Evolutionary conservation across 2,797 vertebrate genomes (phyloP).

Genomic region (Pangasius mekongensis): DNA sequence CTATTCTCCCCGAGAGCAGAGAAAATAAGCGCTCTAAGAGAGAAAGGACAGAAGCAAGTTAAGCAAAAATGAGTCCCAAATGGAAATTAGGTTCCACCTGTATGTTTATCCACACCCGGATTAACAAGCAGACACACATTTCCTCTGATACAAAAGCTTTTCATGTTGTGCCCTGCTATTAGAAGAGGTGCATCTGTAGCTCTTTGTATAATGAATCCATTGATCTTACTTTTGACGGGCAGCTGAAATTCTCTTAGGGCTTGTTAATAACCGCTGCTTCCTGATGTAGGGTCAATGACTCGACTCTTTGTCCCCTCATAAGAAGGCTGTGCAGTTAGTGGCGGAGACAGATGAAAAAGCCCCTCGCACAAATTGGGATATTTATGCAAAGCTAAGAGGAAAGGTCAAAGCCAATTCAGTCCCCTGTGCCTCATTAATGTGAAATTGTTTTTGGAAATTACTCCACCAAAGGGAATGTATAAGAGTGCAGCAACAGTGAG

Average conservation of each 20-base stretch:
- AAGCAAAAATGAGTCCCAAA: not conserved
- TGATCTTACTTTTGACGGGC: conserved; percentile 28
- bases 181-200: conserved; percentile 28
- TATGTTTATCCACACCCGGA: conserved; percentile 26
- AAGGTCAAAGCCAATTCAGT: conserved; percentile 63
- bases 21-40: conserved; percentile 2
- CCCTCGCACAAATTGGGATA: conserved; percentile 56
- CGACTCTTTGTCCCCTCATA: conserved; percentile 50
- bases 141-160: conserved; percentile 1
- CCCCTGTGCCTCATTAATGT: conserved; percentile 62
- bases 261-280: conserved; percentile 33
- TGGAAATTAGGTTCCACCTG: conserved; percentile 41
- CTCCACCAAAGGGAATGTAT: conserved; percentile 36
- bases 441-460: conserved; percentile 61
- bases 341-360: conserved; percentile 57
- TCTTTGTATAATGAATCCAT: conserved; percentile 30
- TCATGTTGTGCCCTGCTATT: conserved; percentile 16
- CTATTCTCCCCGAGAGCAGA: conserved; percentile 21
- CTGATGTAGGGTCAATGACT: conserved; percentile 40
- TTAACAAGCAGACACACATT: conserved; percentile 18
- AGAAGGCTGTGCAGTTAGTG: conserved; percentile 50
- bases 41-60: conserved; percentile 2
- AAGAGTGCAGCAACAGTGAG: conserved; percentile 3
- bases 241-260: conserved; percentile 29
- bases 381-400: conserved; percentile 56